Evolutionary conservation across 30 jellyfish, hydroid and myxozoan species (phyloP), one percentile per base, ranked within the genome.

Genomic region (Turritopsis rubra): DNA sequence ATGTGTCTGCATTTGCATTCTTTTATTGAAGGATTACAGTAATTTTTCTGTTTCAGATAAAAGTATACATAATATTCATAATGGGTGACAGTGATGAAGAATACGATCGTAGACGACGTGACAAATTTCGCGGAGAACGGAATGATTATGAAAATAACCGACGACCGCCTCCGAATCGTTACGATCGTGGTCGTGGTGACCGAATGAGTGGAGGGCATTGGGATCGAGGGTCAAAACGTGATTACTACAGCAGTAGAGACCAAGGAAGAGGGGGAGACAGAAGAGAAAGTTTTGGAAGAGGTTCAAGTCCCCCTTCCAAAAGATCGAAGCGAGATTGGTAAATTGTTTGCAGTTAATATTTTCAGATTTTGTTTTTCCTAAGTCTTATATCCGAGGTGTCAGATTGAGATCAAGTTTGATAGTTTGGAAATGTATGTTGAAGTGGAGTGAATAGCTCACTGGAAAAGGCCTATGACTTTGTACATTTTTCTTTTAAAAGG

Each of bases 31-130:
- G 28, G 9, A 68, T 9, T 22, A 7, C 19, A 16, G 9, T 13
- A n/a, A 21, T 25, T 75, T 75, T 75, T 1, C 22, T 75, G 17
- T 18, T 75, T 75, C 25, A 52, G 25, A n/a, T 75, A 80, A 27
- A 21, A 80, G 22, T 53, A 41, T 16, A n/a, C 3, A 73, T n/a
- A n/a, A n/a, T n/a, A n/a, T n/a, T n/a, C n/a, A n/a, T 29, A 28
- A 92, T 92, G 98, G 98, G 98, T 31, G 98, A 92, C 87, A 92
- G 98, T 73, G 98, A 92, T 79, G 98, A 92, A 73, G 98, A 91
- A 53, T 87, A 85, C 66, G 98, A 92, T 30, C 79, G 98, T 31
- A 78, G 98, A 22, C 80, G 98, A 30, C 66, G 98, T 66, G 98
- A 92, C 82, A 92, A 92, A 73, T 92, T 92, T 73, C 84, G 98